A percentile compares a stretch with the other conserved stretches of the same genome.
phyloP scores from a whole-genome alignment of 2,113 vertebrate species.

The Sorex araneus region DNA sequence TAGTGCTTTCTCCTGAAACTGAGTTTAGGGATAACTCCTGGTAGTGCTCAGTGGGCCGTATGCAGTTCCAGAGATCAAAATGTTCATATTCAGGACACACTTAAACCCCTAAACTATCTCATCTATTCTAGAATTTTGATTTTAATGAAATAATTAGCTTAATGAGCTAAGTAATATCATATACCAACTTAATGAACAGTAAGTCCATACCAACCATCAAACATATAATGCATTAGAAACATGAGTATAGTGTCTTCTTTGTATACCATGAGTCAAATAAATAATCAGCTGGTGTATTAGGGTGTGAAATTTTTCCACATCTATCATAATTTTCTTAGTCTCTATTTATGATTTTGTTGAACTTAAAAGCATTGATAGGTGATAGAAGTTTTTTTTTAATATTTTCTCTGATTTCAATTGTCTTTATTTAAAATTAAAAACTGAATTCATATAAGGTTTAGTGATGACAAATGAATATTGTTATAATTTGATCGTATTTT shows the following conservation, averaged over 20 bases:
- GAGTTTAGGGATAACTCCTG: too few species aligned
- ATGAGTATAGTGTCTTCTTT: neutral
- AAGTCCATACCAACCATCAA: neutral
- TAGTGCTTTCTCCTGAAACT: too few species aligned
- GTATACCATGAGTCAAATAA: neutral
- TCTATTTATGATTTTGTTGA: neutral
- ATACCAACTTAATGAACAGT: too few species aligned
- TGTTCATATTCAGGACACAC: too few species aligned
- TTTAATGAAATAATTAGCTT: too few species aligned
- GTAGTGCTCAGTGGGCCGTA: too few species aligned
- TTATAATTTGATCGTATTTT: neutral
- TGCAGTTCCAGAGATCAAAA: too few species aligned
- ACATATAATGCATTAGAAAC: neutral
- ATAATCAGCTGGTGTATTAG: neutral
- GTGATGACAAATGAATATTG: neutral
- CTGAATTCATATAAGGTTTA: neutral
- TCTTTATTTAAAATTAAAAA: conserved; percentile 27
- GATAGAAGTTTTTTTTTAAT: conserved; percentile 10
- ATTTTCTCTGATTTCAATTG: neutral
- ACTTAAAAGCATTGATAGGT: neutral
- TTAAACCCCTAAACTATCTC: too few species aligned
- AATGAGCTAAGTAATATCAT: too few species aligned
- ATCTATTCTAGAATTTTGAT: too few species aligned
- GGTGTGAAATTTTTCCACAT: neutral
- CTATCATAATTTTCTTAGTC: neutral